phyloP scores from a whole-genome alignment of 53 echinoderm and acorn worm species.

The Apostichopus leukothele region DNA sequence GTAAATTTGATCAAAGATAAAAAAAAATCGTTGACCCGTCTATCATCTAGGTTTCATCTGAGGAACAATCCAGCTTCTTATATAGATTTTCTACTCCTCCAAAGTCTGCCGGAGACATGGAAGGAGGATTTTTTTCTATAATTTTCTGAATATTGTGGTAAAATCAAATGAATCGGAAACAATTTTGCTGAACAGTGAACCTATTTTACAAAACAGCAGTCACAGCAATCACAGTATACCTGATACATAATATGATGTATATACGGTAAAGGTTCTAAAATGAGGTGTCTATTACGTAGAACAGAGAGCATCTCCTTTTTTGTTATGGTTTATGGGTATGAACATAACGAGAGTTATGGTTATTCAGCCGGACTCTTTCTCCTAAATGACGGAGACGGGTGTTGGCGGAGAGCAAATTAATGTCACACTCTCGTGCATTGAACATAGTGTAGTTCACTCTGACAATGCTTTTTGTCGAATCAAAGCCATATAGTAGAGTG shows the following conservation, averaged over 20 bases:
- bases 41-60: slow-evolving; percentile 56
- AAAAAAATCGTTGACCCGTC: slow-evolving; percentile 55
- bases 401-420: slow-evolving; percentile 59
- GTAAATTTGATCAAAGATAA: slow-evolving; percentile 38
- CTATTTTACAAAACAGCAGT: slow-evolving; percentile 18
- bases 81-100: slow-evolving; percentile 65
- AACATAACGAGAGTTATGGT: slow-evolving; percentile 62
- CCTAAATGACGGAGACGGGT: slow-evolving; percentile 49
- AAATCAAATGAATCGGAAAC: slow-evolving; percentile 42
- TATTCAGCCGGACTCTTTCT: slow-evolving; percentile 70
- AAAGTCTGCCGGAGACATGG: slow-evolving; percentile 40
- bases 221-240: slow-evolving; percentile 30
- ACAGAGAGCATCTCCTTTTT: slow-evolving; percentile 53
- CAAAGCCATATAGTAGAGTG: slow-evolving; percentile 27
- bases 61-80: slow-evolving; percentile 55
- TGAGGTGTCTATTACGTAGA: slow-evolving; percentile 59
- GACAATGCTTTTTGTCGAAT: slow-evolving; percentile 48
- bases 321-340: slow-evolving; percentile 69
- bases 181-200: slow-evolving; percentile 42
- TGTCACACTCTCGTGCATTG: slow-evolving; percentile 55
- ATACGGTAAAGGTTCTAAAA: slow-evolving; percentile 49
- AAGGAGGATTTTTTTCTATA: slow-evolving; percentile 44
- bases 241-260: slow-evolving; percentile 43
- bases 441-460: slow-evolving; percentile 18
- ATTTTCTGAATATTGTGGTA: slow-evolving; percentile 61